phyloP scores from a whole-genome alignment of 2,797 vertebrate genomes.

The Eospalax fontanierii region DNA sequence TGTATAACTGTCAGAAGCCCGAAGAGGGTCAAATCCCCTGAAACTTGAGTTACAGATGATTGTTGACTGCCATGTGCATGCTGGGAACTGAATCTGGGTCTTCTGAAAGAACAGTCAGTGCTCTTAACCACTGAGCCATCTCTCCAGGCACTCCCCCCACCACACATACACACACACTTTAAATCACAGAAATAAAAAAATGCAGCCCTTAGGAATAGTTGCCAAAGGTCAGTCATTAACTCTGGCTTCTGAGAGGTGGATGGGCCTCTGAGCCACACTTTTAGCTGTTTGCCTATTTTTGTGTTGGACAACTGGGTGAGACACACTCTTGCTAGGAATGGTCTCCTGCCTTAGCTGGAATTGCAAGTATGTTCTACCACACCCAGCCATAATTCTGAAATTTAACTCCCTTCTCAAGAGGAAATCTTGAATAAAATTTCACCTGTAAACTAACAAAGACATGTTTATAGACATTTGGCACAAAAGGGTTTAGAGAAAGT shows the following conservation, averaged over 20 bases:
- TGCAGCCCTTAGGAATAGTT: constrained; percentile 55
- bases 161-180: neutral
- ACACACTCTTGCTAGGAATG: too few species aligned
- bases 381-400: constrained; percentile 8
- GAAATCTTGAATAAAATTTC: constrained; percentile 62
- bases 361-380: neutral
- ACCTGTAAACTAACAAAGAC: constrained; percentile 44
- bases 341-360: neutral
- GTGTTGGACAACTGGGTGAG: neutral
- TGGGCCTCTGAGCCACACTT: constrained; percentile 65
- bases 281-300: neutral
- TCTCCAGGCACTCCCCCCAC: neutral
- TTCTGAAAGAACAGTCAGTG: neutral
- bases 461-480: constrained; percentile 30
- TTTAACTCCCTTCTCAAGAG: constrained; percentile 68
- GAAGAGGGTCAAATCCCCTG: neutral
- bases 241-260: neutral
- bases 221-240: neutral
- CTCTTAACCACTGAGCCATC: neutral
- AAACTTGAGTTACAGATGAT: neutral
- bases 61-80: neutral
- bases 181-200: constrained; percentile 48
- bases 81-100: neutral
- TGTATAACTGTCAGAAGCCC: neutral
- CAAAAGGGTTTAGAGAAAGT: neutral